Percentiles rank a stretch among this genome's conserved stretches.
These are phyloP conservation scores for Archivesica marissinica DNA, from an alignment of 1,140 invertebrate species.

Conservation along the genomic window DNA sequence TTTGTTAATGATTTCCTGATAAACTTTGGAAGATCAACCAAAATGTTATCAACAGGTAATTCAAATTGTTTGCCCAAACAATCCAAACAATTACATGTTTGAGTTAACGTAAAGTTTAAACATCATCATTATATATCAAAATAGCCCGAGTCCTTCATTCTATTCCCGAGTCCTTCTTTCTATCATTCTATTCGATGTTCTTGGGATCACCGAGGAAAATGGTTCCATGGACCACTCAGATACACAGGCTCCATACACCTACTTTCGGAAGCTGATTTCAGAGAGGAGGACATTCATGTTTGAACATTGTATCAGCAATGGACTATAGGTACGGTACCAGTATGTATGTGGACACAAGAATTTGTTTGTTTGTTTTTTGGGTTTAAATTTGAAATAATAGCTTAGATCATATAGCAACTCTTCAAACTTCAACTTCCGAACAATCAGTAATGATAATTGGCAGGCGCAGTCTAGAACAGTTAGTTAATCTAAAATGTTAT, in stretches of 20 bases:
- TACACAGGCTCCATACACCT: background rate
- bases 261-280: background rate
- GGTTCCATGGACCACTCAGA: background rate
- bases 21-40: background rate
- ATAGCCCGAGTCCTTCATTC: too few relatives aligned
- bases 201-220: background rate
- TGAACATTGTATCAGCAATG: too few relatives aligned
- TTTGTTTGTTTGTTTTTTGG: too few relatives aligned
- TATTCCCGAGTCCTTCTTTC: background rate
- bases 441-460: too few relatives aligned
- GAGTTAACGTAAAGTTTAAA: background rate
- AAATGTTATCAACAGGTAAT: background rate
- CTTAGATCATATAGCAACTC: too few relatives aligned
- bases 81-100: background rate
- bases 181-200: background rate
- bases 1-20: conserved; percentile 1
- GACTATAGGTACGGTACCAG: too few relatives aligned
- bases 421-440: too few relatives aligned
- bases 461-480: too few relatives aligned
- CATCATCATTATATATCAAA: too few relatives aligned
- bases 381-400: too few relatives aligned
- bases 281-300: background rate
- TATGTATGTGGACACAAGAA: too few relatives aligned
- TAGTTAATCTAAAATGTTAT: too few relatives aligned
- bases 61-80: background rate